Conservation (phyloP, 2,113 vertebrate genomes). For the Datnioides undecimradiatus region DNA sequence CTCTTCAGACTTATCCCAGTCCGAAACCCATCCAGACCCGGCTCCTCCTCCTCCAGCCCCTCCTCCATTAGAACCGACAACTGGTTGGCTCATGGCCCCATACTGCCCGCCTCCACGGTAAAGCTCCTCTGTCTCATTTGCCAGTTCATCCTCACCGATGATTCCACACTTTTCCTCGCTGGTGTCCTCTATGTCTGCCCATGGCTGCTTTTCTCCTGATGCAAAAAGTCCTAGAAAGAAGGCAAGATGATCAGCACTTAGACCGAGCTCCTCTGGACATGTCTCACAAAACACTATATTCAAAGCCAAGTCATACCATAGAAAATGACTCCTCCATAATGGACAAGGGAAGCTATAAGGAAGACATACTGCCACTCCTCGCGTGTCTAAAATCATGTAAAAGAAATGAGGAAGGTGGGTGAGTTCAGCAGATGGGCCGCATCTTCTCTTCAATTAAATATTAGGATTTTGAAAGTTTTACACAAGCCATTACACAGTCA, state of each 20-base stretch:
- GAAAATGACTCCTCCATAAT: conserved; percentile 87
- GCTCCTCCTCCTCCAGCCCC: conserved; percentile 68
- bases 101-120: conserved; percentile 92
- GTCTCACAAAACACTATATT: not conserved
- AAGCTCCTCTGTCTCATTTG: conserved; percentile 96
- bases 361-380: conserved; percentile 95
- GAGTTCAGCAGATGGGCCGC: too few species aligned
- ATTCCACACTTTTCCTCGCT: conserved; percentile 99
- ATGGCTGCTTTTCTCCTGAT: conserved; percentile 96
- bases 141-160: conserved; percentile 96
- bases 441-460: not conserved
- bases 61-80: conserved; percentile 78
- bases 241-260: conserved; percentile 43
- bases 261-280: not conserved
- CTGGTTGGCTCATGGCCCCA: conserved; percentile 89
- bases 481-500: not conserved
- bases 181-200: conserved; percentile 97
- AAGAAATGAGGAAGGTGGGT: not conserved
- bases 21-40: conserved; percentile 89
- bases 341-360: conserved; percentile 91
- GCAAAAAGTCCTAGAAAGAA: conserved; percentile 91
- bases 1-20: conserved; percentile 98
- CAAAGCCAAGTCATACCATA: conserved; percentile 78
- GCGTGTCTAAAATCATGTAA: conserved; percentile 84
- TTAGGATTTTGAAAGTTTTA: not conserved